Evolutionary conservation across 2,888 invertebrate species (phyloP).

Genomic region (Monopis laevigella): DNA sequence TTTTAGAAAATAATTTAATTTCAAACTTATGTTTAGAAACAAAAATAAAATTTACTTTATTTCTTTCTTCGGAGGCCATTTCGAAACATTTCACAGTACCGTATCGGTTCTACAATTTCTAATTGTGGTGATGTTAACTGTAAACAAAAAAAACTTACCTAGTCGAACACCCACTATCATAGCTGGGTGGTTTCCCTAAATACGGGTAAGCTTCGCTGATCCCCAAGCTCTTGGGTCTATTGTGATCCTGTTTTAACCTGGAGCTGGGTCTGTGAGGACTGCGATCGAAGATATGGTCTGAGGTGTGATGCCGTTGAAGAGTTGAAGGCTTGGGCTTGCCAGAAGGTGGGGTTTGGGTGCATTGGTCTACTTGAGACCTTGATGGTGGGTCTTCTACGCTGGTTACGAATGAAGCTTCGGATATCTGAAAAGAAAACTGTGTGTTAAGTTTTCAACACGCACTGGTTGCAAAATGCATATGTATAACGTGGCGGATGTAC

Average conservation of each 20-base stretch:
- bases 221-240: constrained; percentile 42
- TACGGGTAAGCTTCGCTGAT: constrained; percentile 49
- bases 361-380: constrained; percentile 42
- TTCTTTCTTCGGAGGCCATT: too few relatives aligned
- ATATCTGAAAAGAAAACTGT: constrained; percentile 36
- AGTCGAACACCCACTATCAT: constrained; percentile 37
- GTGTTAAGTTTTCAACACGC: too few relatives aligned
- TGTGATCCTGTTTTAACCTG: constrained; percentile 31
- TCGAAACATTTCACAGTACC: too few relatives aligned
- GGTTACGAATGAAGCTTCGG: constrained; percentile 59
- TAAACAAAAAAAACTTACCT: constrained; percentile 52
- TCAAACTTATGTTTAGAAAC: too few relatives aligned
- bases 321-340: constrained; percentile 54
- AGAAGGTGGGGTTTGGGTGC: constrained; percentile 56
- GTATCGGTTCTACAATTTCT: too few relatives aligned
- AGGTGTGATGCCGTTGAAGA: constrained; percentile 64
- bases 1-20: too few relatives aligned
- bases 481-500: too few relatives aligned
- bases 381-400: constrained; percentile 46
- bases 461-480: too few relatives aligned
- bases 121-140: too few relatives aligned
- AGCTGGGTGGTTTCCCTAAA: constrained; percentile 46
- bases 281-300: constrained; percentile 51
- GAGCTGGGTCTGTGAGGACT: constrained; percentile 29
- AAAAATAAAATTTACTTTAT: too few relatives aligned